phyloP scores from a whole-genome alignment of 2,797 vertebrate species.

The Acanthurus leucopareius region DNA sequence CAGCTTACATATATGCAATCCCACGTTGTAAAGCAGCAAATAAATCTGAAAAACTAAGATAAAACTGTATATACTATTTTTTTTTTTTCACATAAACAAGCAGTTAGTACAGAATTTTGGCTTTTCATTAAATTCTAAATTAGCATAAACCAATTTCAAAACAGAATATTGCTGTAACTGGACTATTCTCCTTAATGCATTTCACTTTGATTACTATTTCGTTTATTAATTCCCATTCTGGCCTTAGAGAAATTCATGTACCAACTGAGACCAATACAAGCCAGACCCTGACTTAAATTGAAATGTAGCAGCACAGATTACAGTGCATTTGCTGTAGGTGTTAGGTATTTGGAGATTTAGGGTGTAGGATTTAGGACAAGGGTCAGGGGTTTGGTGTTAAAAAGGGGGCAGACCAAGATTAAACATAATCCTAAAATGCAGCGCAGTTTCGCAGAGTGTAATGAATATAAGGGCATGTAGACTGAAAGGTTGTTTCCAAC shows the following conservation, averaged over 20 bases:
- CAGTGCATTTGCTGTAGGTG: slow-evolving; percentile 52
- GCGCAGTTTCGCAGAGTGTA: slow-evolving; percentile 31
- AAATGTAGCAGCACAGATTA: slow-evolving; percentile 56
- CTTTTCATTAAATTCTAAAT: slow-evolving; percentile 1
- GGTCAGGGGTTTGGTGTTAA: slow-evolving; percentile 62
- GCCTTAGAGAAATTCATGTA: slow-evolving; percentile 6
- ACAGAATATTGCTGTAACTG: slow-evolving; percentile 3
- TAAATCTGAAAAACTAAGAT: not conserved
- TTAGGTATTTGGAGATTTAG: slow-evolving; percentile 64
- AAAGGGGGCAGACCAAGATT: slow-evolving; percentile 73
- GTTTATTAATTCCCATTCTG: slow-evolving; percentile 12
- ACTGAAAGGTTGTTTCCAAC: slow-evolving; percentile 29
- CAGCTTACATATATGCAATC: not conserved
- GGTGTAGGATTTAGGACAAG: slow-evolving; percentile 64
- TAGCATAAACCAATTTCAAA: not conserved
- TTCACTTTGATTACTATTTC: slow-evolving; percentile 17
- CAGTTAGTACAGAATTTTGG: not conserved
- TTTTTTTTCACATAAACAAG: too few relatives aligned
- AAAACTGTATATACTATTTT: too few relatives aligned
- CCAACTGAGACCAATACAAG: slow-evolving; percentile 12
- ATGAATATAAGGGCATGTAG: slow-evolving; percentile 40
- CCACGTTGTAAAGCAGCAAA: not conserved
- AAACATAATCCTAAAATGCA: slow-evolving; percentile 74
- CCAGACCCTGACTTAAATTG: slow-evolving; percentile 8
- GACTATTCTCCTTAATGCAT: slow-evolving; percentile 1